Evolutionary conservation across 2,113 vertebrate genomes (phyloP), one percentile per base, ranked within the genome.

Genomic region (Saguinus imperator): DNA sequence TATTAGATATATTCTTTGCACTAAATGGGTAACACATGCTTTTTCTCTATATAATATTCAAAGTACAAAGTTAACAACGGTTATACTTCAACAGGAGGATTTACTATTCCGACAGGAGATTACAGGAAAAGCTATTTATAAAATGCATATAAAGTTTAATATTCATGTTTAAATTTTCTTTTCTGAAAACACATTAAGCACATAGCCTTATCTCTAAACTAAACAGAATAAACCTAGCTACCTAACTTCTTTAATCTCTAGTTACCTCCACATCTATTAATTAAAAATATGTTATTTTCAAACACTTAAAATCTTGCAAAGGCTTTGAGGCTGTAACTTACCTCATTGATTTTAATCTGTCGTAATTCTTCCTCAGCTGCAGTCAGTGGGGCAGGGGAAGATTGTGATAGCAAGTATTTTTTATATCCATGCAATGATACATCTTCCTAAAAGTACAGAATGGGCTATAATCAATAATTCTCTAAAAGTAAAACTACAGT

Each of bases 321-420:
- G 3, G 73, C 27, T 25, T 91, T 85, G n/a, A 92, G 20, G 32
- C 2, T 86, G 13, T 83, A 96, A 43, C 66, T 89, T 98, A 99
- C 99, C 99, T 99, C 99, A 1, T 98, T 99, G 72, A 99, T 99
- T 98, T 99, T 99, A 93, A 99, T 99, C 98, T 99, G 99, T 70
- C 99, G 98, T 98, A 99, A 99, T 95, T 99, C 99, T 97, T 99
- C 99, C 98, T 99, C 99, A 92, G 99, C 99, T 95, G 99, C 99
- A 92, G 99, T 99, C 96, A 99, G 96, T n/a, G 99, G 99, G 17
- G 99, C 98, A 58, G 99, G 99, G 79, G 99, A 99, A 3, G 99
- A 98, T 89, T 99, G 99, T 18, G 99, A 99, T 81, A 99, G 97
- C 98, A 99, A 98, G 55, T 99, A 98, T 94, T 99, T 99, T 98